A percentile compares a stretch with the other conserved stretches of the same genome.
Evolutionary conservation across 92 coral and sea anemone species (phyloP).

Genomic region (Parazoanthus darwini): DNA sequence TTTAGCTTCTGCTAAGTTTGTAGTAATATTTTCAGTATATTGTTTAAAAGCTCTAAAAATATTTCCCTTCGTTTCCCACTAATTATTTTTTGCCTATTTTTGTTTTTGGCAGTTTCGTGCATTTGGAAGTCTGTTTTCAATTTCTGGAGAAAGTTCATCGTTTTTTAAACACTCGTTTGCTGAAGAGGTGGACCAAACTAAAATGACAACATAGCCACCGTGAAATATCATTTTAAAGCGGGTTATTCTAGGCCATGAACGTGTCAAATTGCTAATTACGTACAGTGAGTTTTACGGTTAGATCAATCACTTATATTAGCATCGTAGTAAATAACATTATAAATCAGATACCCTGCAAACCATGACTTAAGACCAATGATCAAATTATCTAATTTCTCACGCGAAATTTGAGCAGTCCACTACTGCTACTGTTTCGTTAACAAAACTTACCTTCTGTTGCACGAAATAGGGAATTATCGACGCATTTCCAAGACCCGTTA

Average conservation of each 20-base stretch:
- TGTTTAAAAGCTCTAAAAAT: neutral
- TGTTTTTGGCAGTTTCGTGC: neutral
- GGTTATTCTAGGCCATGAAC: neutral
- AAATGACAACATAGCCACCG: too few relatives aligned
- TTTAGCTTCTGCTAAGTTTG: neutral
- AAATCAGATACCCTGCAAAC: neutral
- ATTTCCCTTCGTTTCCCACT: neutral
- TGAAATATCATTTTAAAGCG: constrained; percentile 3
- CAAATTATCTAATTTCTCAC: neutral
- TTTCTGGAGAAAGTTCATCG: neutral
- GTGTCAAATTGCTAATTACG: neutral
- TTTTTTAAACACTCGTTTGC: neutral
- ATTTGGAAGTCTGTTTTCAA: neutral
- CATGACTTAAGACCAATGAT: neutral
- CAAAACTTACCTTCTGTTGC: constrained; percentile 17
- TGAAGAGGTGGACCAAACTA: neutral
- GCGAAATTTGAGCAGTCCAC: neutral
- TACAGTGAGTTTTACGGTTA: neutral
- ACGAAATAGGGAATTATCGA: constrained; percentile 20
- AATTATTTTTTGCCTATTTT: too few relatives aligned
- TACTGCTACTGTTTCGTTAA: neutral
- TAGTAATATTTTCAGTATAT: too few relatives aligned
- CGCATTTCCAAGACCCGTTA: constrained; percentile 7
- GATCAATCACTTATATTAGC: neutral
- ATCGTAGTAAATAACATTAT: neutral